Conservation (phyloP, 1,140 invertebrate species). For the Trypoxylus dichotomus region DNA sequence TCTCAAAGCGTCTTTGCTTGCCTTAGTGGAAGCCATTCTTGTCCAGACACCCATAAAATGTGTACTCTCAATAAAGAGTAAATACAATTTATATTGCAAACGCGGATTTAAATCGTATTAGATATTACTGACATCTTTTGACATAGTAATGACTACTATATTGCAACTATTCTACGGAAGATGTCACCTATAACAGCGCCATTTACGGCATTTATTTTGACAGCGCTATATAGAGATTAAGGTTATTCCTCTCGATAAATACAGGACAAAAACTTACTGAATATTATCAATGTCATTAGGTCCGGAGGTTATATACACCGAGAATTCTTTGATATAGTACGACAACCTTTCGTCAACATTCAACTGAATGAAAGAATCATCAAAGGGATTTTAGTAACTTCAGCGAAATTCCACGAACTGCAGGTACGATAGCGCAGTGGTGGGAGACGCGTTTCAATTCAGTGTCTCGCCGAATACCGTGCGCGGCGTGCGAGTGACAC, state of each 20-base stretch:
- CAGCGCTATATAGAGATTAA: not conserved
- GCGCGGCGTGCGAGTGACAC: not conserved
- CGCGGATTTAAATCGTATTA: not conserved
- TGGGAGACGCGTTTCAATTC: conserved; percentile 11
- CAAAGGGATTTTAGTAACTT: not conserved
- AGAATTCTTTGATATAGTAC: not conserved
- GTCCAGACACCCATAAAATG: not conserved
- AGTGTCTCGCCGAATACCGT: not conserved
- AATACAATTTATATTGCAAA: not conserved
- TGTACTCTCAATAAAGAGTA: not conserved
- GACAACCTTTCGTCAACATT: not conserved
- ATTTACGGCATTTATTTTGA: not conserved
- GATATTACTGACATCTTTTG: not conserved
- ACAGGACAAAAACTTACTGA: not conserved
- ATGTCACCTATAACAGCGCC: not conserved
- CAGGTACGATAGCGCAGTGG: conserved; percentile 8
- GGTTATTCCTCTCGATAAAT: not conserved
- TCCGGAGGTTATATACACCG: not conserved
- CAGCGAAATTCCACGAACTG: conserved; percentile 2
- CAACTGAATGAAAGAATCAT: not conserved
- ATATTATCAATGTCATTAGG: not conserved
- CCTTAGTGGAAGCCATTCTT: conserved; percentile 40
- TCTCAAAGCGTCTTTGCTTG: conserved; percentile 57
- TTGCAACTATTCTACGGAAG: not conserved
- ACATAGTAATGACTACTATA: not conserved